Evolutionary conservation across 2,797 vertebrate genomes (phyloP).

Genomic region (Crypturellus tataupa): DNA sequence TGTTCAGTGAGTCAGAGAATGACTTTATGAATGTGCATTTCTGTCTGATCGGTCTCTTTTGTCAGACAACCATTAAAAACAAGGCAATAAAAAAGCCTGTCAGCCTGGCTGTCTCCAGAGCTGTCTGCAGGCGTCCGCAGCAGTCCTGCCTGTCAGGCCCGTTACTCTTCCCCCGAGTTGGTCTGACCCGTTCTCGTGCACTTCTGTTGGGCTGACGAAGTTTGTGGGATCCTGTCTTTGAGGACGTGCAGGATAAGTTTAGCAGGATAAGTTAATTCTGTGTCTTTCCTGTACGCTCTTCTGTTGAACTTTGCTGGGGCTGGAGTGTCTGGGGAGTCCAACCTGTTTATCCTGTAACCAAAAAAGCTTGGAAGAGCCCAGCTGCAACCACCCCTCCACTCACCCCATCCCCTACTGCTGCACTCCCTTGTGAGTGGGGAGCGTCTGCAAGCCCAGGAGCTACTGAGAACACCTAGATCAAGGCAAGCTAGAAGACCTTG

Average conservation of each 20-base stretch:
- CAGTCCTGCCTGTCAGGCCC: conserved; percentile 15
- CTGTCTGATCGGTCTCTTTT: conserved; percentile 41
- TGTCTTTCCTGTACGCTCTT: conserved; percentile 18
- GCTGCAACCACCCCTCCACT: not conserved
- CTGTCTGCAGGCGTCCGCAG: conserved; percentile 41
- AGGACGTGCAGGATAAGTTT: not conserved
- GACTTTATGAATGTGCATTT: conserved; percentile 54
- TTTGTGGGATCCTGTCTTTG: conserved; percentile 12
- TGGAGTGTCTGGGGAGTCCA: not conserved
- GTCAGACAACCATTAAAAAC: conserved; percentile 32
- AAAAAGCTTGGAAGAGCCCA: not conserved
- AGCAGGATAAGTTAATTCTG: conserved; percentile 38
- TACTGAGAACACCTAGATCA: not conserved
- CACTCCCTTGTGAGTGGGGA: not conserved
- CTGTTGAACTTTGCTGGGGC: conserved; percentile 19
- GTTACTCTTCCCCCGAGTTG: conserved; percentile 6
- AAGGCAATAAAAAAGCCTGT: conserved; percentile 57
- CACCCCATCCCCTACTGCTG: not conserved
- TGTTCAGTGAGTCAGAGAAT: conserved; percentile 42
- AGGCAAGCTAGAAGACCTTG: not conserved
- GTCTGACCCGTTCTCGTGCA: not conserved
- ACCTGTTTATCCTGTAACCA: not conserved
- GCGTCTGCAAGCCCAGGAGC: not conserved
- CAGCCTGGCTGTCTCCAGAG: conserved; percentile 55
- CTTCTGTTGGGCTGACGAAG: conserved; percentile 30